Evolutionary conservation across 2,888 invertebrate species (phyloP), one percentile per base, ranked within the genome.

Genomic region (Deladenus siricidicola): DNA sequence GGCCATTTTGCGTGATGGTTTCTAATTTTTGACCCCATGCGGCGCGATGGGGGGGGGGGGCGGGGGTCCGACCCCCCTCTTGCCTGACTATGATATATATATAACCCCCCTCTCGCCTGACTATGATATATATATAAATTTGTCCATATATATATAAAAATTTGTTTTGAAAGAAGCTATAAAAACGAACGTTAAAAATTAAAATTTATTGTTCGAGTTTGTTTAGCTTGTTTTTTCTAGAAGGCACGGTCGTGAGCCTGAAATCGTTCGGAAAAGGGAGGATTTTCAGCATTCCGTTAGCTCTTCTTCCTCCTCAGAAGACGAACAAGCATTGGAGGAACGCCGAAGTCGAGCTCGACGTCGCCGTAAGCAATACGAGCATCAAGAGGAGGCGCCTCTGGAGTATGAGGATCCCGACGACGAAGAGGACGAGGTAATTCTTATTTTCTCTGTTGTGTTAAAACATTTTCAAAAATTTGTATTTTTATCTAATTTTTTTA

Each of bases 261-360:
- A 67, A 44, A 50, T 66, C 14, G 24, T 45, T 17, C 55, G n/a
- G 24, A 42, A 28, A 44, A 28, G 21, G 23, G 57, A 57, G 29
- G 57, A 50, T 29, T 45, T 48, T n/a, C 57, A 52, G 14, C 34
- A 56, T 21, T 17, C 58, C 21, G 56, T 54, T 23, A 30, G 49
- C 39, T 44, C 58, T n/a, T 58, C 56, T 26, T 58, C 56, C 6
- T 34, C 42, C 28, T 54, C 62, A 43, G 74, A 73, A n/a, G 70
- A 71, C 28, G 73, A 73, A 28, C 63, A 64, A 17, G 60, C 66
- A 34, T 55, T 54, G 0, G 74, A 74, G 44, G 69, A 69, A 28
- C 62, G 72, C 50, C 60, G 72, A 14, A 60, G 68, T 50, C 60
- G 73, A 39, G 65, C 69, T 6, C 39, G 68, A 61, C 28, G 67